A percentile compares a stretch with the other conserved stretches of the same genome.
phyloP scores from a whole-genome alignment of 2,797 vertebrate species.

The Neopelma chrysocephalum region DNA sequence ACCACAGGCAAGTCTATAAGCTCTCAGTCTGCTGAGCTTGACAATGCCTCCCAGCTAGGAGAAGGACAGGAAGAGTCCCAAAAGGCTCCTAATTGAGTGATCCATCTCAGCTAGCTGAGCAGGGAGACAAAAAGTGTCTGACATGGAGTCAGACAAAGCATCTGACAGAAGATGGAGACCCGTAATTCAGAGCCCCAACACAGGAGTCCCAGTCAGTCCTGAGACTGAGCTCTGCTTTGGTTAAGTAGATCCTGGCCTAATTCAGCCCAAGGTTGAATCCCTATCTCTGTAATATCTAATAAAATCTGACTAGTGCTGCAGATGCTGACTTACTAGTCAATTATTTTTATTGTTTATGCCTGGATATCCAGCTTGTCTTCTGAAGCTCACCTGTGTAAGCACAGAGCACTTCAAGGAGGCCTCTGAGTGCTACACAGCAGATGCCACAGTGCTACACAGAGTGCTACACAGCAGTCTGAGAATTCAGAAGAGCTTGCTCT shows the following conservation, averaged over 20 bases:
- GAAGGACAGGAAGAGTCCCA: not conserved
- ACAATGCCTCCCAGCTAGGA: not conserved
- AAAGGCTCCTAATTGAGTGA: not conserved
- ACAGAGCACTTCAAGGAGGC: not conserved
- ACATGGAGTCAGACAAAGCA: not conserved
- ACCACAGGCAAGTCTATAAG: not conserved
- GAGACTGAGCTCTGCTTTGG: not conserved
- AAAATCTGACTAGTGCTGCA: not conserved
- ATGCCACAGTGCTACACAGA: not conserved
- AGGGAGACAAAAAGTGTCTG: not conserved
- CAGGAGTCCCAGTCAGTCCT: not conserved
- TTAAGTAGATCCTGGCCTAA: not conserved
- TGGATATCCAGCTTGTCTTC: not conserved
- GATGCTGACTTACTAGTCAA: not conserved
- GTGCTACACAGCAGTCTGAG: not conserved
- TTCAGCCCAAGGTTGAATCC: not conserved
- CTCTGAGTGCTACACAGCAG: not conserved
- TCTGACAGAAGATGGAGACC: not conserved
- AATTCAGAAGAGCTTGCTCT: not conserved
- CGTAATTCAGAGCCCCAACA: not conserved
- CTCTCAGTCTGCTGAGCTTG: not conserved
- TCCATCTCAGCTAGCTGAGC: not conserved
- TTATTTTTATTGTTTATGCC: not conserved
- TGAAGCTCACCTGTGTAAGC: not conserved
- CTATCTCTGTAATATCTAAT: not conserved